A percentile compares a stretch with the other conserved stretches of the same genome.
Evolutionary conservation across 2,797 vertebrate species (phyloP).

Genomic region (Helicolenus hilgendorfi): DNA sequence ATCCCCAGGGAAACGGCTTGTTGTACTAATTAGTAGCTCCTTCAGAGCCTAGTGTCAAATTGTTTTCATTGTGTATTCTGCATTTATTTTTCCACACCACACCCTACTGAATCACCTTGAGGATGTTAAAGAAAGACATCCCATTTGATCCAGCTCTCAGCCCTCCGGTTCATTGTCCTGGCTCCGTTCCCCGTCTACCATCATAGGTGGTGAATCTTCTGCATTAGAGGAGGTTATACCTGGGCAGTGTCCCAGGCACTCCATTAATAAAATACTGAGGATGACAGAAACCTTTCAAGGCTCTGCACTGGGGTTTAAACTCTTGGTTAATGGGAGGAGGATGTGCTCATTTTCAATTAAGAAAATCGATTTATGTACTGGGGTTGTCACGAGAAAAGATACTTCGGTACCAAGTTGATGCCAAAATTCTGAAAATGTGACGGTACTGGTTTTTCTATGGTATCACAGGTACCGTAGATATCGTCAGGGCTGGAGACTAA

Average conservation of each 20-base stretch:
- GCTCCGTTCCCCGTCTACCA: neutral
- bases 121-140: neutral
- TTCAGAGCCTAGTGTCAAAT: neutral
- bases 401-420: too few species aligned
- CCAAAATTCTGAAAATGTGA: too few species aligned
- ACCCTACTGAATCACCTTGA: neutral
- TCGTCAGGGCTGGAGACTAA: too few species aligned
- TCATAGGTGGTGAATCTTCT: slow-evolving; percentile 10
- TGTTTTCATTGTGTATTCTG: neutral
- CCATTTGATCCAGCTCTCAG: neutral
- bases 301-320: neutral
- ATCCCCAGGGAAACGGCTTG: neutral
- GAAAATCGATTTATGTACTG: neutral
- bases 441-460: too few species aligned
- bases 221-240: slow-evolving; percentile 3
- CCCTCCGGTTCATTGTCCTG: neutral
- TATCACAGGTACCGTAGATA: too few species aligned
- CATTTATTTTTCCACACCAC: neutral
- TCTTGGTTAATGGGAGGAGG: neutral
- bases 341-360: neutral
- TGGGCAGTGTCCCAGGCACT: slow-evolving; percentile 41
- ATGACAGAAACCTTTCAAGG: slow-evolving; percentile 37
- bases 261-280: slow-evolving; percentile 54
- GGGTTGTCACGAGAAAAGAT: too few species aligned
- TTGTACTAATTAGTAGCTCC: slow-evolving; percentile 23